Evolutionary conservation across 2,888 invertebrate genomes (phyloP), one percentile per base, ranked within the genome.

Genomic region (Ecliptopera silaceata): DNA sequence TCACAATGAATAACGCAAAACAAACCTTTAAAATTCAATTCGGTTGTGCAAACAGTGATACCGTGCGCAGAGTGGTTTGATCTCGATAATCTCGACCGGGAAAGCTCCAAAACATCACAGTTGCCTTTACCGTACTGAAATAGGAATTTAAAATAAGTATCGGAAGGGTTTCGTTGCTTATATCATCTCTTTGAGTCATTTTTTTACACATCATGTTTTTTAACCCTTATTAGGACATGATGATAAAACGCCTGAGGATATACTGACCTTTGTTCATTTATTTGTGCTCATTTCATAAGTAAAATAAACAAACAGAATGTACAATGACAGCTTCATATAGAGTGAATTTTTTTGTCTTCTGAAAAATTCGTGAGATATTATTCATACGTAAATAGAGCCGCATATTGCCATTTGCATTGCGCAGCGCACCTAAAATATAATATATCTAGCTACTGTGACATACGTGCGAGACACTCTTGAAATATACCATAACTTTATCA

Each of bases 11-110:
- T 17, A 41, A 47, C 36, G 47, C 39, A 45, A 49, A 56, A 58
- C 54, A 47, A 46, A 38, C 54, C 51, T 58, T 60, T 64, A 59
- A 58, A 62, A 66, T 64, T 61, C 62, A 57, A 62, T 64, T 64
- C 44, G 48, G 46, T 61, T 66, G 64, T 48, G 36, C 60, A 64
- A 64, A 66, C 59, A 62, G 20, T 49, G 56, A 62, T 63, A 61
- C 43, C 47, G 50, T 50, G 29, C n/a, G 47, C 56, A 51, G 43
- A 42, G 58, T 52, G 56, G 59, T 54, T 63, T 59, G 53, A 51
- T 47, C 51, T 59, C 29, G 20, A 15, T 13, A n/a, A n/a, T n/a
- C n/a, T n/a, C n/a, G n/a, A 15, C 36, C 22, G 38, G 32, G 13
- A 45, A 45, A 41, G 50, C 46, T 48, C 32, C 42, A 22, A 58